These are phyloP conservation scores for Psylliodes chrysocephalus DNA, from an alignment of 2,888 invertebrate species.

Conservation along the genomic window DNA sequence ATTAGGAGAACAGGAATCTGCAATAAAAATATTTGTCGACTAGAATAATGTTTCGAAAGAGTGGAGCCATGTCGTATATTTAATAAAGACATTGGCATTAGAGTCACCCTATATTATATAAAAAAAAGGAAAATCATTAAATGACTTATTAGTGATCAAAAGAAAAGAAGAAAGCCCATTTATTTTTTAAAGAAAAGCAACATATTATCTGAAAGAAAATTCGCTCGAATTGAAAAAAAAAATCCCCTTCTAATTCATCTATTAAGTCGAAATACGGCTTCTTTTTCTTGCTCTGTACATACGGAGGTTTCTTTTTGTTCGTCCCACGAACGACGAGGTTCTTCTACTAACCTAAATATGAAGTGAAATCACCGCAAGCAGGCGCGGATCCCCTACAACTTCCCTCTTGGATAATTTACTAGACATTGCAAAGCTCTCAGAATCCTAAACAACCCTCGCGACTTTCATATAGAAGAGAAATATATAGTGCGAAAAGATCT, in stretches of 20 bases:
- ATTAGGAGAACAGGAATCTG: no score
- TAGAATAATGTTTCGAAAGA: no score
- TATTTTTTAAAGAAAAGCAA: neutral
- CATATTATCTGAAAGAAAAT: no score
- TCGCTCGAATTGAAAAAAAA: no score
- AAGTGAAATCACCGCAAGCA: slow-evolving; percentile 11
- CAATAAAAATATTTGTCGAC: no score
- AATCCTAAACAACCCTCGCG: neutral
- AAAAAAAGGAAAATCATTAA: no score
- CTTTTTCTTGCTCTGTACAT: neutral
- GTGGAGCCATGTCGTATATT: no score
- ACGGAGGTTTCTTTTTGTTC: slow-evolving; percentile 5
- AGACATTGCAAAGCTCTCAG: slow-evolving; percentile 37
- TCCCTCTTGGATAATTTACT: slow-evolving; percentile 35
- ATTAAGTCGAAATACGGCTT: neutral
- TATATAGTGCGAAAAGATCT: neutral
- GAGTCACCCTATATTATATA: no score
- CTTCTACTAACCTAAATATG: slow-evolving; percentile 30
- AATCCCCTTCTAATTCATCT: neutral
- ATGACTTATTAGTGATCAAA: no score
- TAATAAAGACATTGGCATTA: no score
- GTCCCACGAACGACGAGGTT: slow-evolving; percentile 7
- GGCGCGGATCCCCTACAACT: slow-evolving; percentile 27
- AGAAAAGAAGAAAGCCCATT: no score
- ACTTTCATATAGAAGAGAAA: slow-evolving; percentile 17